A percentile compares a stretch with the other conserved stretches of the same genome.
phyloP scores from a whole-genome alignment of 2,888 invertebrate species.

The Eupithecia pulchellata region DNA sequence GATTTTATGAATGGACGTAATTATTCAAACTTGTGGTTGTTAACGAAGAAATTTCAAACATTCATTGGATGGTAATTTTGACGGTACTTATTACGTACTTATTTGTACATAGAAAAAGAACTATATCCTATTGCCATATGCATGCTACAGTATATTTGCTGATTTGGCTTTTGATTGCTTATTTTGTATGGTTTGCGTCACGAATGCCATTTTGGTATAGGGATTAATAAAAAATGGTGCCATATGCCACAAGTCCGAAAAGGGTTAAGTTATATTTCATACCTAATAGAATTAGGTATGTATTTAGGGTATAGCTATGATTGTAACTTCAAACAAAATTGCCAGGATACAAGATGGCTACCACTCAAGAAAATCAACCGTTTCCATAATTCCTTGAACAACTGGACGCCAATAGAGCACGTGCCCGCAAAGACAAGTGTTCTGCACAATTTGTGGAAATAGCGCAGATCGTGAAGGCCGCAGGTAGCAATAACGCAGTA shows the following conservation, averaged over 20 bases:
- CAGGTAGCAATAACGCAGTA: slow-evolving; percentile 76
- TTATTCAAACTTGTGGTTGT: no score
- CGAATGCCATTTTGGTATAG: not conserved
- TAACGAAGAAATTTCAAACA: no score
- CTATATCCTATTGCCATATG: not conserved
- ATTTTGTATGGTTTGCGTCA: not conserved
- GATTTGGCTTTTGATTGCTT: not conserved
- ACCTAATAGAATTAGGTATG: no score
- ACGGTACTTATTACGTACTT: not conserved
- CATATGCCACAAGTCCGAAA: not conserved
- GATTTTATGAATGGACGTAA: slow-evolving; percentile 23
- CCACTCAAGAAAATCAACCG: slow-evolving; percentile 4
- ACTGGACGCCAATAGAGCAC: slow-evolving; percentile 65
- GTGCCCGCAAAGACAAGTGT: slow-evolving; percentile 68
- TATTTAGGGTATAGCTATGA: not conserved
- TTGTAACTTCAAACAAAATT: not conserved
- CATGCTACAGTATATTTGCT: no score
- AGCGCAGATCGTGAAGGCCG: slow-evolving; percentile 81
- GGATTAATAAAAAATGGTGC: not conserved
- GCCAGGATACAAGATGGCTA: not conserved
- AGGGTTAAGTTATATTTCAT: not conserved
- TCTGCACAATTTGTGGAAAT: slow-evolving; percentile 73
- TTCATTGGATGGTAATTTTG: slow-evolving; percentile 10
- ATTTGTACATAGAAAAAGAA: not conserved
- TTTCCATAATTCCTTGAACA: slow-evolving; percentile 19